A percentile compares a stretch with the other conserved stretches of the same genome.
These are phyloP conservation scores for Cassiopea andromeda DNA, from an alignment of 30 jellyfish, hydroid and myxozoan species.

Conservation along the genomic window DNA sequence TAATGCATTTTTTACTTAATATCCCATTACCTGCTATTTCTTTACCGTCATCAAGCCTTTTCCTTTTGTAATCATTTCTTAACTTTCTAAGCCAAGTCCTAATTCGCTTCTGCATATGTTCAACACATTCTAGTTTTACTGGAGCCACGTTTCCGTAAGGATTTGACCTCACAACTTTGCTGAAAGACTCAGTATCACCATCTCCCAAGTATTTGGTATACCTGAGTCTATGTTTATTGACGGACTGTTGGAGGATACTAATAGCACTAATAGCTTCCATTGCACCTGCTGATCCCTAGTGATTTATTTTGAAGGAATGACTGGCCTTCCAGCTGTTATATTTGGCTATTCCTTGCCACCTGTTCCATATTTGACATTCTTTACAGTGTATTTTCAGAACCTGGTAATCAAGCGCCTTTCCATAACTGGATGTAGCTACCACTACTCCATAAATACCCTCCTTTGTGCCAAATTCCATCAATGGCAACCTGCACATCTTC, in stretches of 20 bases:
- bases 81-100: not conserved
- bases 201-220: conserved; percentile 55
- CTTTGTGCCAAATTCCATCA: not conserved
- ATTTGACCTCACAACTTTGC: not conserved
- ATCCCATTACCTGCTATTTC: not conserved
- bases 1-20: not conserved
- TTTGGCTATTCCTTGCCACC: not conserved
- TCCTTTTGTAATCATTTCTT: not conserved
- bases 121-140: not conserved
- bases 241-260: conserved; percentile 30
- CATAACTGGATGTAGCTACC: not conserved
- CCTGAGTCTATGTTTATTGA: conserved; percentile 11
- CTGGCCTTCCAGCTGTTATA: conserved; percentile 40
- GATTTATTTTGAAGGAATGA: conserved; percentile 40
- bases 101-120: not conserved
- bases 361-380: not conserved
- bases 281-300: conserved; percentile 50
- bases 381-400: not conserved
- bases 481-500: not conserved
- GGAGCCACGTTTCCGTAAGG: not conserved
- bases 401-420: not conserved
- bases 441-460: not conserved
- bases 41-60: not conserved
- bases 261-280: conserved; percentile 58
- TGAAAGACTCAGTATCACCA: conserved; percentile 40